Percentiles rank a stretch among this genome's conserved stretches.
Evolutionary conservation across 1,140 invertebrate genomes (phyloP).

Genomic region (Dendrolimus kikuchii): DNA sequence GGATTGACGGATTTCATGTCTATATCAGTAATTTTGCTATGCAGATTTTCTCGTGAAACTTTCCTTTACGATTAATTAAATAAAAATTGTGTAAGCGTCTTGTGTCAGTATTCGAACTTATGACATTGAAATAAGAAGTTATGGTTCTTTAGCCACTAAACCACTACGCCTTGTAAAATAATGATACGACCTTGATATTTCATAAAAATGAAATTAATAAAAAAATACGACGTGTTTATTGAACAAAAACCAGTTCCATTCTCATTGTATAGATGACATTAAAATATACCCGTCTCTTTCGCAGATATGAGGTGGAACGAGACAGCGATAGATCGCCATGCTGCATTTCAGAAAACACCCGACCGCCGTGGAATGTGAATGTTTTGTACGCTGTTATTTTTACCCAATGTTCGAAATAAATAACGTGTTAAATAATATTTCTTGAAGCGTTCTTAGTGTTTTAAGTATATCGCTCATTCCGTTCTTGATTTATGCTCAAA

Average conservation of each 20-base stretch:
- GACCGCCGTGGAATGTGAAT: conserved; percentile 16
- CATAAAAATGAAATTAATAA: conserved; percentile 17
- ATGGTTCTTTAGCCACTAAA: no score
- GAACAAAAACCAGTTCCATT: conserved; percentile 36
- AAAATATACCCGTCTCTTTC: conserved; percentile 36
- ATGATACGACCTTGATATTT: conserved; percentile 26
- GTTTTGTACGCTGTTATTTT: conserved; percentile 15
- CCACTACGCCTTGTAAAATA: conserved; percentile 4
- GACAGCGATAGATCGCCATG: conserved; percentile 16
- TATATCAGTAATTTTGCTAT: no score
- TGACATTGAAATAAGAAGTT: no score
- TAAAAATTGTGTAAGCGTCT: no score
- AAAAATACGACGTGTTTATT: conserved; percentile 17
- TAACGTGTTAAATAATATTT: no score
- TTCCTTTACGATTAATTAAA: no score
- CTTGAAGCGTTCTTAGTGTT: conserved; percentile 1
- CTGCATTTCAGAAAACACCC: conserved; percentile 21
- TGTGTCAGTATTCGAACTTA: no score
- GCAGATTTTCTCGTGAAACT: no score
- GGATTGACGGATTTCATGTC: no score
- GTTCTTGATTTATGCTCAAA: conserved; percentile 39
- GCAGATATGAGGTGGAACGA: conserved; percentile 31
- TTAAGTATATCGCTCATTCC: conserved; percentile 22
- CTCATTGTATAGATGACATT: conserved; percentile 28
- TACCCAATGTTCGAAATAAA: no score